Percentiles rank a stretch among this genome's conserved stretches.
phyloP scores from a whole-genome alignment of 92 coral and sea anemone genomes.

The Hydrozoanthus gracilis region DNA sequence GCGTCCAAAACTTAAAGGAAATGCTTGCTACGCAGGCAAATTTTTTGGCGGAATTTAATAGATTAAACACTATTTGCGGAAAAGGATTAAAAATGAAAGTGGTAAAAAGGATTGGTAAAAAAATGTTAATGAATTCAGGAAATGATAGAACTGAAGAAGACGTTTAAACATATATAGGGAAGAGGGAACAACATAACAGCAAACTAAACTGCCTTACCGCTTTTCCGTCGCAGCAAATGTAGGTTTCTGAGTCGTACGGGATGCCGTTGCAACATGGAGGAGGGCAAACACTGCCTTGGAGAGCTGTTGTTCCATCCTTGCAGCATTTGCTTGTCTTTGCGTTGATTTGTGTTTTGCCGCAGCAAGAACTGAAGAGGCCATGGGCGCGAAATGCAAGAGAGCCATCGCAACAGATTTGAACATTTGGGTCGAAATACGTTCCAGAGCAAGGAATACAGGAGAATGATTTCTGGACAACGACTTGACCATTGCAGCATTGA shows the following conservation, averaged over 20 bases:
- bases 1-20: too few relatives aligned
- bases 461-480: constrained; percentile 1
- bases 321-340: constrained; percentile 17
- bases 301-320: not conserved
- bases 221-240: constrained; percentile 34
- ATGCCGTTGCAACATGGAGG: constrained; percentile 17
- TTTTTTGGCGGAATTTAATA: too few relatives aligned
- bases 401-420: constrained; percentile 21
- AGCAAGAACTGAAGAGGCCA: constrained; percentile 11
- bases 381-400: not conserved
- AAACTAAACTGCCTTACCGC: constrained; percentile 21
- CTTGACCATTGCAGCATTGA: constrained; percentile 32
- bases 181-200: too few relatives aligned
- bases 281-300: not conserved
- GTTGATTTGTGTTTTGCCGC: constrained; percentile 10
- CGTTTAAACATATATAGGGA: too few relatives aligned
- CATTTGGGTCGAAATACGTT: not conserved
- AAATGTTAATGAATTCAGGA: too few relatives aligned
- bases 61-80: too few relatives aligned
- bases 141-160: too few relatives aligned
- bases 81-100: too few relatives aligned
- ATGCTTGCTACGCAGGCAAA: too few relatives aligned
- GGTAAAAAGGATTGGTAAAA: too few relatives aligned
- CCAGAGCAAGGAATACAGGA: constrained; percentile 35
- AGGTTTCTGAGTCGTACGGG: constrained; percentile 9